Conservation (phyloP, 2,797 vertebrate genomes). For the Lepidocolaptes lacrymiger region DNA sequence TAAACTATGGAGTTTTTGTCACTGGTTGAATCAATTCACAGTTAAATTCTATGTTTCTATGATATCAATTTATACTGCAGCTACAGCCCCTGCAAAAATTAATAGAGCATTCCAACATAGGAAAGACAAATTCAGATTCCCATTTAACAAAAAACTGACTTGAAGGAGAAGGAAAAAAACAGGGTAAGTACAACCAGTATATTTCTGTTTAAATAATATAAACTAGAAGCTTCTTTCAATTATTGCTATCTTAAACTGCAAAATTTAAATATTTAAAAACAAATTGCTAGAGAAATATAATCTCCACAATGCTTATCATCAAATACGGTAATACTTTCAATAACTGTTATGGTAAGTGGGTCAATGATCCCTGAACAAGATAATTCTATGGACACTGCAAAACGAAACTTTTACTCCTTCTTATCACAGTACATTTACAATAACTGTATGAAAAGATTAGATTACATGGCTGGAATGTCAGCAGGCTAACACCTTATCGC, state of each 20-base stretch:
- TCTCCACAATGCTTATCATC: background rate
- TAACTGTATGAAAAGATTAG: constrained; percentile 64
- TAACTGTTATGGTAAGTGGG: constrained; percentile 11
- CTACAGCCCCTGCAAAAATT: background rate
- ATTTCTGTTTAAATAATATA: background rate
- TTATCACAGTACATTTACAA: constrained; percentile 68
- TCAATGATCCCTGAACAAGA: background rate
- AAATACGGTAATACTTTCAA: background rate
- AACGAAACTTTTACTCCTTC: constrained; percentile 67
- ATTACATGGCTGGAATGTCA: constrained; percentile 53
- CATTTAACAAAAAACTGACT: background rate
- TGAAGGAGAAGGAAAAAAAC: background rate
- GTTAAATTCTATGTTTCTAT: background rate
- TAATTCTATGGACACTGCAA: constrained; percentile 41
- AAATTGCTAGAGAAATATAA: background rate
- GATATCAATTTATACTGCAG: background rate
- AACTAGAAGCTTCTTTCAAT: background rate
- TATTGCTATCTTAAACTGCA: background rate
- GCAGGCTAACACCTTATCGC: constrained; percentile 55
- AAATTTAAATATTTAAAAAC: background rate
- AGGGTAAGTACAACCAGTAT: background rate
- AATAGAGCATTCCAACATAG: background rate
- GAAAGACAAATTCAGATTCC: background rate
- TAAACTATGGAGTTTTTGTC: background rate
- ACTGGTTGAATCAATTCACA: background rate